phyloP scores from a whole-genome alignment of 1,140 invertebrate genomes.

The Drosophila lacertosa region DNA sequence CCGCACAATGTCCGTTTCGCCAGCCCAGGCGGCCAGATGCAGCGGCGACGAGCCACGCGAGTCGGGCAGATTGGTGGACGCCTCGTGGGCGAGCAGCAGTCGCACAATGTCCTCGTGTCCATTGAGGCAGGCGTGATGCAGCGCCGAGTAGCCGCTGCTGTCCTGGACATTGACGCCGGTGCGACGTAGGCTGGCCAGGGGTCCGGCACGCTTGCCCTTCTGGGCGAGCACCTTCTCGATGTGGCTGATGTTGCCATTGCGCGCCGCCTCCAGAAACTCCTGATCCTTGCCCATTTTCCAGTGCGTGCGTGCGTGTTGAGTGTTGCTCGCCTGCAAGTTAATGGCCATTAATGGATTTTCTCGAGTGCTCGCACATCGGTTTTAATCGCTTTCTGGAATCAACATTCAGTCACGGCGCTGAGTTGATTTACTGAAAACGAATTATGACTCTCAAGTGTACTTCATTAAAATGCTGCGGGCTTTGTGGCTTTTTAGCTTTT shows the following conservation, averaged over 20 bases:
- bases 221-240: conserved; percentile 96
- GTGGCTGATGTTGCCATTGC: conserved; percentile 93
- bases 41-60: conserved; percentile 93
- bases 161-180: conserved; percentile 97
- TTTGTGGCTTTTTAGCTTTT: conserved; percentile 51
- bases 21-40: conserved; percentile 95
- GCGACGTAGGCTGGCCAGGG: conserved; percentile 94
- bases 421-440: conserved; percentile 72
- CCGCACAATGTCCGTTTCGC: conserved; percentile 92
- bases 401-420: conserved; percentile 3
- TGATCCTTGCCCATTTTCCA: conserved; percentile 96
- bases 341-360: conserved; percentile 50
- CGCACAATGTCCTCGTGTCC: conserved; percentile 97
- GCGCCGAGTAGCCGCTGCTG: conserved; percentile 95
- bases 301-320: background rate
- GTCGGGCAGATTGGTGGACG: conserved; percentile 94
- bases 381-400: conserved; percentile 50
- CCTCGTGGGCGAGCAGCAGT: conserved; percentile 93
- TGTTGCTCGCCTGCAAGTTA: conserved; percentile 11
- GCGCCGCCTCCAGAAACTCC: conserved; percentile 96
- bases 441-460: conserved; percentile 76
- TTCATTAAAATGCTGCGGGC: conserved; percentile 76
- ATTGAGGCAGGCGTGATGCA: conserved; percentile 97
- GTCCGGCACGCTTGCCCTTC: conserved; percentile 95
- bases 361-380: conserved; percentile 24